Base-by-base conservation (phyloP, 2,888 invertebrate species). In the Meteorus colon region DNA sequence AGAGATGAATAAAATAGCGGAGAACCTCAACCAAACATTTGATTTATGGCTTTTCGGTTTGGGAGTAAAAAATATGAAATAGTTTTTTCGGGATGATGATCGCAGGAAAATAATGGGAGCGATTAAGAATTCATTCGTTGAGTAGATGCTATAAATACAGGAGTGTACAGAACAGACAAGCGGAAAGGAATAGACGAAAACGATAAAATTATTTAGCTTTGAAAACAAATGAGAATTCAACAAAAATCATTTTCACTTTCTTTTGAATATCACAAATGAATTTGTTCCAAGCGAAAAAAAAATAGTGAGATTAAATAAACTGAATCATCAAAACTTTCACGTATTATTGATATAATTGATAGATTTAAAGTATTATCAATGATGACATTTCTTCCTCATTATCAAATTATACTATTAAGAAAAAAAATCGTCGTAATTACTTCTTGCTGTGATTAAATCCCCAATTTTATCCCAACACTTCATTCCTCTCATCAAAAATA, bases 1-100 rank as follows among this genome's bases (percentile, higher is more conserved):
- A 68, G 63, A 71, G 73, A 74, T 68, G 66, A 78, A 69, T 66
- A 74, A 67, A 75, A 76, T 72, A 63, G 34, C 48, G 69, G 59
- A 48, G 80, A 82, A 80, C 80, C 83, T 84, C 69, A 72, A 67
- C 75, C 83, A 84, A 86, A 84, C 82, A 62, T 86, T 89, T 89
- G 89, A 89, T 89, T 89, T 89, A 89, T 89, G 89, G 89, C 87
- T 88, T 89, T 89, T 89, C 86, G 88, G 86, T 89, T 89, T 89
- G 88, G 86, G 86, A 87, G 89, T 86, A 88, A 88, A 89, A 88
- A 88, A 87, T 88, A 86, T 85, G 87, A 89, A 89, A 89, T 89
- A 88, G 88, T 89, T 88, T 88, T 41, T 41, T 88, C 84, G 88
- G 85, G 86, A 88, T 87, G 89, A 89, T 89, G 89, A 89, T 89